Conservation (phyloP, 2,113 vertebrate genomes). For the Aythya baeri region DNA sequence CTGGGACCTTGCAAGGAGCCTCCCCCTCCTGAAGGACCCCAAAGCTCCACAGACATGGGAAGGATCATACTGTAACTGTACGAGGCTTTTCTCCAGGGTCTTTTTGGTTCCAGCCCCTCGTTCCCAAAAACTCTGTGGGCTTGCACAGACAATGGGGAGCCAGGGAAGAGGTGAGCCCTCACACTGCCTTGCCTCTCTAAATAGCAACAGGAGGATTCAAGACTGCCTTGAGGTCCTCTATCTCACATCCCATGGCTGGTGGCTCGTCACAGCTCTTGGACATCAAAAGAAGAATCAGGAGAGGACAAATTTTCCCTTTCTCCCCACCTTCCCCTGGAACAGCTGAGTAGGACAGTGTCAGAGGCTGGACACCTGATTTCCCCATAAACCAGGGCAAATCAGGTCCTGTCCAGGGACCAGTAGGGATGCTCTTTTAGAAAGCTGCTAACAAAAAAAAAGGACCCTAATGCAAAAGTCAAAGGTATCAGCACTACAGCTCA, state of each 20-base stretch:
- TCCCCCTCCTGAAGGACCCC: background rate
- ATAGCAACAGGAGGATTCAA: background rate
- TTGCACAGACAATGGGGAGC: background rate
- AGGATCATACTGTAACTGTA: background rate
- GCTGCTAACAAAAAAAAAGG: background rate
- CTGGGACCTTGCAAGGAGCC: background rate
- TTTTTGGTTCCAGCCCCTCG: background rate
- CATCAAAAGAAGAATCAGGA: background rate
- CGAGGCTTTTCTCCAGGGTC: background rate
- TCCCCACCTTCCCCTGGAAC: background rate
- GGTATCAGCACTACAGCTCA: background rate
- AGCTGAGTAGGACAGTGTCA: background rate
- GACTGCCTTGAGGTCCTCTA: background rate
- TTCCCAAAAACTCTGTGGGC: background rate
- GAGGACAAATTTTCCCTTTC: background rate
- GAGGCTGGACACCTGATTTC: background rate
- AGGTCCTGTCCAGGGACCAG: background rate
- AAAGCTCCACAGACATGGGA: background rate
- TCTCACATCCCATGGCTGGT: background rate
- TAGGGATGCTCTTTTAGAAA: background rate
- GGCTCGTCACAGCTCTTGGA: background rate
- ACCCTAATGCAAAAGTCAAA: accelerated
- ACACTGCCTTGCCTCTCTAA: accelerated
- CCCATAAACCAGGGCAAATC: background rate
- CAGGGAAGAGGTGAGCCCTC: background rate